Conservation (phyloP, 64 coral and sea anemone species). For the Dendrophyllia cribrosa region DNA sequence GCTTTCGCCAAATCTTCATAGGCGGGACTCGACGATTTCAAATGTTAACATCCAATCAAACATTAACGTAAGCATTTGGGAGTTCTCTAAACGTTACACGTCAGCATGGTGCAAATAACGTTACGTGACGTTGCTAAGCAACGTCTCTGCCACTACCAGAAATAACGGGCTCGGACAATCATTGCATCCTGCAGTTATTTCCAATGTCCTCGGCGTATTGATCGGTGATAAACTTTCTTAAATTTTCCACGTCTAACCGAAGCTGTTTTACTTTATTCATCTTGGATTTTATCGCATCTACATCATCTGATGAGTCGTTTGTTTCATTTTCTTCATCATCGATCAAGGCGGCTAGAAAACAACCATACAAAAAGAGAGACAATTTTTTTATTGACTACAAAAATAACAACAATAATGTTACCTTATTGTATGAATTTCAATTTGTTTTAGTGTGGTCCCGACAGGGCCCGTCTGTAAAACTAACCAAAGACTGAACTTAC, state of each 20-base stretch:
- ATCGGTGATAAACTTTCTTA: slow-evolving; percentile 88
- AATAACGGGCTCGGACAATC: background rate
- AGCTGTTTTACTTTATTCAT: slow-evolving; percentile 67
- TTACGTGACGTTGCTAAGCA: background rate
- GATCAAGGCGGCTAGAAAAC: slow-evolving; percentile 27
- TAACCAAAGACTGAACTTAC: slow-evolving; percentile 8
- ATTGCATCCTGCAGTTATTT: slow-evolving; percentile 92
- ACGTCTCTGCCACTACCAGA: background rate
- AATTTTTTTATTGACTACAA: no score
- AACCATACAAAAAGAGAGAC: background rate
- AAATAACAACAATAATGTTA: no score
- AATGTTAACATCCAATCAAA: no score
- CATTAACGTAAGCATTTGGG: no score
- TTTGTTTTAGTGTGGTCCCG: no score
- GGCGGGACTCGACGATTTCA: no score
- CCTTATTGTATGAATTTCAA: no score
- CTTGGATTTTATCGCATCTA: slow-evolving; percentile 68
- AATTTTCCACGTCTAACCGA: slow-evolving; percentile 79
- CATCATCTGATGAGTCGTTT: slow-evolving; percentile 55
- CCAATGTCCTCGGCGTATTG: slow-evolving; percentile 95
- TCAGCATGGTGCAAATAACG: no score
- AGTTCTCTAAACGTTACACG: no score
- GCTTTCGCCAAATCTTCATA: no score
- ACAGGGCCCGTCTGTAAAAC: background rate
- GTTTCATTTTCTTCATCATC: slow-evolving; percentile 57